A percentile compares a stretch with the other conserved stretches of the same genome.
These are phyloP conservation scores for Drosophila pseudotalamancana DNA, from an alignment of 2,888 invertebrate genomes.

Conservation along the genomic window DNA sequence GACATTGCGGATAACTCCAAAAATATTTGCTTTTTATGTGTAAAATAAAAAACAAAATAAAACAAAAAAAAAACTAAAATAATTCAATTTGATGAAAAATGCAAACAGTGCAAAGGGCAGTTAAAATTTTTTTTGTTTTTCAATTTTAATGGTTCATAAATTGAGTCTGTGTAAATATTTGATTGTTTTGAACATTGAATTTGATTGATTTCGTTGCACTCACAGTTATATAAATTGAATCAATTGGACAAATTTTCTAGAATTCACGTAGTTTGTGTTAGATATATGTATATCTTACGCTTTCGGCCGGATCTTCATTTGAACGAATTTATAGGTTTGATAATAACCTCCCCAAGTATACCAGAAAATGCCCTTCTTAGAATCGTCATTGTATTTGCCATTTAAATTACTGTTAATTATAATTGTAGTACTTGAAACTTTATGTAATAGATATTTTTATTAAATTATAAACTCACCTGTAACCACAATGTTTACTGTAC, in stretches of 20 bases:
- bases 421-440: background rate
- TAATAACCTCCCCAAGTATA: background rate
- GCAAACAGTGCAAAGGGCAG: background rate
- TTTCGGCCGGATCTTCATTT: background rate
- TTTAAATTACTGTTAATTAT: background rate
- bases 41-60: no score
- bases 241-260: background rate
- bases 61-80: conserved; percentile 7
- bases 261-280: background rate
- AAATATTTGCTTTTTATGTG: conserved; percentile 42
- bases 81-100: conserved; percentile 33
- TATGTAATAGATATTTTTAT: background rate
- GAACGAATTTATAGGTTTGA: background rate
- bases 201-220: conserved; percentile 1
- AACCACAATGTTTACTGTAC: background rate
- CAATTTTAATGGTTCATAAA: conserved; percentile 12
- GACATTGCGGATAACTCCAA: conserved; percentile 28
- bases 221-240: background rate
- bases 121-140: background rate
- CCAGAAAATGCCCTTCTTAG: background rate
- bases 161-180: conserved; percentile 39
- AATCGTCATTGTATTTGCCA: background rate
- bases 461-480: conserved; percentile 11
- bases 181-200: conserved; percentile 28
- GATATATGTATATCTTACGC: background rate